Base-by-base conservation (phyloP, 2,888 invertebrate genomes). In the Mesorhabditis sp. region DNA sequence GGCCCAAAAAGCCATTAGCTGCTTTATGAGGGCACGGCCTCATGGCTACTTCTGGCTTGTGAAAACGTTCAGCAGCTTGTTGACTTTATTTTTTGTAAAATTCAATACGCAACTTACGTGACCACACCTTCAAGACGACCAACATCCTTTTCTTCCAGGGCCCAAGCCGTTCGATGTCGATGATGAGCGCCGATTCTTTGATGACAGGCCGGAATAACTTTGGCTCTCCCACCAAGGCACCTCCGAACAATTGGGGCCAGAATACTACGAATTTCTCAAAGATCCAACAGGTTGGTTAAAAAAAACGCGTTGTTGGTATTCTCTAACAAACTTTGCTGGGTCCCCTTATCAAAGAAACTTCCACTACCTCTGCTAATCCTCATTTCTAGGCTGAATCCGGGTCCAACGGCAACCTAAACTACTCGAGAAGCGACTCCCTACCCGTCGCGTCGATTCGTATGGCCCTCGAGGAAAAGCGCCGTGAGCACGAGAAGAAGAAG, bases 391-490 rank as follows among this genome's bases (percentile, higher is more conserved):
- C 7, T 6, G 72, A 70, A n/a, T 50, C 65, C 5, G 72, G 72
- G 13, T 72, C 72, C 15, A 69, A 67, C 63, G 72, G 72, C 28
- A 71, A 71, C 58, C 50, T 71, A 42, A 66, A 69, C 45, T 74
- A 74, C 67, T 67, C 65, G 4, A 63, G 74, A 42, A 71, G 69
- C 43, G 77, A 76, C 67, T 76, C 76, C 13, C 44, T 76, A 66
- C 76, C 77, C 4, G 72, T 75, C n/a, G 79, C 82, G 28, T 78
- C 79, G n/a, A 77, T 85, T 43, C 74, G 83, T 43, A 66, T 85
- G 69, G 81, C 80, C 2, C 74, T 85, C 67, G 83, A 83, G 69
- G 83, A 84, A 70, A 83, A 83, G 69, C 69, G 83, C 58, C 70
- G 84, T 28, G 78, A 80, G 44, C 80, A 83, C 70, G 82, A 83